Evolutionary conservation across 2,797 vertebrate genomes (phyloP).

Genomic region (Crocidura indochinensis): DNA sequence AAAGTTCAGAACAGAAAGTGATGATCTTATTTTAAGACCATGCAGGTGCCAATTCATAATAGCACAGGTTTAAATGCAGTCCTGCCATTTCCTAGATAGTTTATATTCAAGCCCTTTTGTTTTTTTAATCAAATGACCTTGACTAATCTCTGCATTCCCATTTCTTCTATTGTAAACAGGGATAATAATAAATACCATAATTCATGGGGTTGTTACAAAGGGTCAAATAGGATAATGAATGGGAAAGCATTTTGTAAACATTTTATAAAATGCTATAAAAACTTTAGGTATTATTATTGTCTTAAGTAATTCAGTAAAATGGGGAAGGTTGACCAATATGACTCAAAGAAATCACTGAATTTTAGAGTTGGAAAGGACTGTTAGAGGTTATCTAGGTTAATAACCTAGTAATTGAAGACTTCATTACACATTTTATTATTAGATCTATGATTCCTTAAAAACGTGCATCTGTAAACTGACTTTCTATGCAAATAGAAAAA

Average conservation of each 20-base stretch:
- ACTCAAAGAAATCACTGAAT: not conserved
- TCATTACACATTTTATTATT: conserved; percentile 11
- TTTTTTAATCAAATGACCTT: not conserved
- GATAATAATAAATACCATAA: conserved; percentile 20
- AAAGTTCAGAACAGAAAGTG: not conserved
- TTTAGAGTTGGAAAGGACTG: conserved; percentile 7
- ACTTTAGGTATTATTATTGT: conserved; percentile 11
- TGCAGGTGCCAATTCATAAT: not conserved
- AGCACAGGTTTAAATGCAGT: not conserved
- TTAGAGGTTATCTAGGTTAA: not conserved
- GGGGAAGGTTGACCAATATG: not conserved
- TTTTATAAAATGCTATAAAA: conserved; percentile 34
- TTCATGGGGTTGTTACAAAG: conserved; percentile 26
- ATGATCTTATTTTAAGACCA: conserved; percentile 13
- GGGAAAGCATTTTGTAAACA: conserved; percentile 46
- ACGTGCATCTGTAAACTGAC: conserved; percentile 33
- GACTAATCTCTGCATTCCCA: not conserved
- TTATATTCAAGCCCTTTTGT: not conserved
- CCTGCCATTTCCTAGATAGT: conserved; percentile 11
- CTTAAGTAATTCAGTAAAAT: conserved; percentile 34
- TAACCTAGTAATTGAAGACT: conserved; percentile 13
- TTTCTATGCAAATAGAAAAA: conserved; percentile 17
- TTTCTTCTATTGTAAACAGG: conserved; percentile 32
- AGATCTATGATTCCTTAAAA: conserved; percentile 36
- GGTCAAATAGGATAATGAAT: conserved; percentile 14